Percentiles rank a stretch among this genome's conserved stretches.
These are phyloP conservation scores for Aelia acuminata DNA, from an alignment of 2,888 invertebrate genomes.

Conservation along the genomic window DNA sequence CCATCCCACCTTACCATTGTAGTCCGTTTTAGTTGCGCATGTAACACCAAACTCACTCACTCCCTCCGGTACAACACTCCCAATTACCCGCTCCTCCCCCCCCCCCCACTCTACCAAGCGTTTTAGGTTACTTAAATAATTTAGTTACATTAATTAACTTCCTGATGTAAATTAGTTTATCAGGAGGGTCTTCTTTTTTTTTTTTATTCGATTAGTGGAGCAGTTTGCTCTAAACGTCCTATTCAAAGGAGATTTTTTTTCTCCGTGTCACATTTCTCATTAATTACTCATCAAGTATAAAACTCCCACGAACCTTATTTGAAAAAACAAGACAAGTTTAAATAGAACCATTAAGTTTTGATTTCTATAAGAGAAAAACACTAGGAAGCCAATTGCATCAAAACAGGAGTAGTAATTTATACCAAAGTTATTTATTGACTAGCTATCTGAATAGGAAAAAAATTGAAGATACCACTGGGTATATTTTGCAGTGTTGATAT, in stretches of 20 bases:
- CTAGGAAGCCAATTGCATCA: too few relatives aligned
- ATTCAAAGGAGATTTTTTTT: slow-evolving; percentile 1
- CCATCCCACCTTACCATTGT: neutral
- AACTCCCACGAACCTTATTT: neutral
- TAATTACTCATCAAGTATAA: neutral
- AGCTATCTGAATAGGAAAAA: too few relatives aligned
- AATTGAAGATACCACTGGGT: too few relatives aligned
- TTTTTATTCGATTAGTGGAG: neutral
- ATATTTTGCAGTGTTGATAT: too few relatives aligned
- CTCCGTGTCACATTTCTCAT: neutral
- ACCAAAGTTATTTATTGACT: too few relatives aligned
- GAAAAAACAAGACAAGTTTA: neutral
- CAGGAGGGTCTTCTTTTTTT: neutral
- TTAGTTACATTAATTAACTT: slow-evolving; percentile 6
- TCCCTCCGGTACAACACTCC: neutral
- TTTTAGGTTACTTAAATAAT: neutral
- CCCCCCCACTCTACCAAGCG: neutral
- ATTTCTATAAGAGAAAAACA: too few relatives aligned
- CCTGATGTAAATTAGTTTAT: neutral
- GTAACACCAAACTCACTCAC: neutral
- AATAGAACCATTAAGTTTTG: neutral
- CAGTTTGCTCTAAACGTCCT: neutral
- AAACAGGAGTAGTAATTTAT: too few relatives aligned
- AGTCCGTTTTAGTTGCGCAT: neutral
- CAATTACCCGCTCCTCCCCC: neutral